Percentiles rank a stretch among this genome's conserved stretches.
Evolutionary conservation across 92 coral and sea anemone species (phyloP).

Genomic region (Pocillopora grandis): DNA sequence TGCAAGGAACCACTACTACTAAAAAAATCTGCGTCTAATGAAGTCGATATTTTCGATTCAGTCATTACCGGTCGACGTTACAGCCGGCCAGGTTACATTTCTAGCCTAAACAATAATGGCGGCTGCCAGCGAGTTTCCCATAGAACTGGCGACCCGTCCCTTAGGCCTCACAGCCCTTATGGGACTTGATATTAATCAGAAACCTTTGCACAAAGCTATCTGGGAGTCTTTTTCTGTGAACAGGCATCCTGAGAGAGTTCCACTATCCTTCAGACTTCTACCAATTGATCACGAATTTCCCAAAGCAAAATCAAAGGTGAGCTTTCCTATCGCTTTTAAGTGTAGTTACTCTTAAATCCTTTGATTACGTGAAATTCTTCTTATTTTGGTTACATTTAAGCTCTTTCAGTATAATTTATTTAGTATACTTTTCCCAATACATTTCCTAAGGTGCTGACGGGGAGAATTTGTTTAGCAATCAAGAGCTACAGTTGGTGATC

Average conservation of each 20-base stretch:
- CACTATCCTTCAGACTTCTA: slow-evolving; percentile 82
- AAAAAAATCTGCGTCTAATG: too few species aligned
- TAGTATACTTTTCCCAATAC: slow-evolving; percentile 7
- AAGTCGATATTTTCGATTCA: too few species aligned
- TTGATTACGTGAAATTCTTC: too few species aligned
- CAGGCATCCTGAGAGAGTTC: slow-evolving; percentile 92
- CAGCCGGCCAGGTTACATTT: slow-evolving; percentile 7
- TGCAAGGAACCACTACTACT: slow-evolving; percentile 1
- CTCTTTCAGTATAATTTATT: too few species aligned
- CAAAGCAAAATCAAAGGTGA: slow-evolving; percentile 91
- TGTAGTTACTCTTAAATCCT: too few species aligned
- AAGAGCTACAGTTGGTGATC: too few species aligned
- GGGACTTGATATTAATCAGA: slow-evolving; percentile 76
- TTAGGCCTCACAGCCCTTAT: slow-evolving; percentile 92
- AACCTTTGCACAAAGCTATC: slow-evolving; percentile 85
- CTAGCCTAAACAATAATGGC: slow-evolving; percentile 75
- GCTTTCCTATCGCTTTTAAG: neutral
- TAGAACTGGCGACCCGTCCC: slow-evolving; percentile 92
- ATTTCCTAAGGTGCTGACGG: slow-evolving; percentile 49
- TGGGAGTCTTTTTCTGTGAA: slow-evolving; percentile 97
- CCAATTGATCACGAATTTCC: slow-evolving; percentile 88
- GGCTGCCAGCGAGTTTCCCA: slow-evolving; percentile 98
- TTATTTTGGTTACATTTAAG: too few species aligned
- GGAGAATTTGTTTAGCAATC: too few species aligned
- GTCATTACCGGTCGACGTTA: too few species aligned